These are phyloP conservation scores for Gasterosteus nipponicus DNA, from an alignment of 2,113 vertebrate species.

Conservation along the genomic window DNA sequence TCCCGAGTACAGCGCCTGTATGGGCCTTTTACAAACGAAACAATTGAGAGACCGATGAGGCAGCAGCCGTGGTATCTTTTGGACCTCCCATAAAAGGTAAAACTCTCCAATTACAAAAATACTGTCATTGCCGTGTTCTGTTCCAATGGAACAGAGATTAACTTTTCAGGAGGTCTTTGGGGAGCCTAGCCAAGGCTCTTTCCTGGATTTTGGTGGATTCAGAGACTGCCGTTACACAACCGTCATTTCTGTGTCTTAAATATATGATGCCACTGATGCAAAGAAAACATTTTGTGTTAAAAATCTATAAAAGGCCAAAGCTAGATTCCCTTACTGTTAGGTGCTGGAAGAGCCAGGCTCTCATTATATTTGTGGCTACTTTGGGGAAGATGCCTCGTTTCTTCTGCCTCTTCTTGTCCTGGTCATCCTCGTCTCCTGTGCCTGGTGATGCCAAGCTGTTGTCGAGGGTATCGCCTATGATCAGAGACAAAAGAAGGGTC, in stretches of 20 bases:
- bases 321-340: slow-evolving; percentile 87
- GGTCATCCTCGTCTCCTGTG: slow-evolving; percentile 87
- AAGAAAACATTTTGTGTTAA: background rate
- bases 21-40: slow-evolving; percentile 82
- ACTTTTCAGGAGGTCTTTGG: slow-evolving; percentile 17
- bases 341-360: slow-evolving; percentile 98
- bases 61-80: slow-evolving; percentile 39
- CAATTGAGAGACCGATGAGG: slow-evolving; percentile 61
- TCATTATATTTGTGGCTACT: slow-evolving; percentile 90
- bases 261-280: background rate
- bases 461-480: slow-evolving; percentile 91
- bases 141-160: slow-evolving; percentile 25
- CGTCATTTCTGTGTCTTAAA: background rate
- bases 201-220: slow-evolving; percentile 16
- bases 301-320: slow-evolving; percentile 10
- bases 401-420: slow-evolving; percentile 82
- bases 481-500: slow-evolving; percentile 31
- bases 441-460: slow-evolving; percentile 95
- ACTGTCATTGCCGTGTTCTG: background rate
- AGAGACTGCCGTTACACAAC: slow-evolving; percentile 3
- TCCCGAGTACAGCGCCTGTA: slow-evolving; percentile 87
- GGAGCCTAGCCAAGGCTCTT: slow-evolving; percentile 6
- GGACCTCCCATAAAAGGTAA: slow-evolving; percentile 45
- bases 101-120: slow-evolving; percentile 4
- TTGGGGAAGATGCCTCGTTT: slow-evolving; percentile 82